These are phyloP conservation scores for Athene cunicularia DNA, from an alignment of 2,113 vertebrate species.

Conservation along the genomic window DNA sequence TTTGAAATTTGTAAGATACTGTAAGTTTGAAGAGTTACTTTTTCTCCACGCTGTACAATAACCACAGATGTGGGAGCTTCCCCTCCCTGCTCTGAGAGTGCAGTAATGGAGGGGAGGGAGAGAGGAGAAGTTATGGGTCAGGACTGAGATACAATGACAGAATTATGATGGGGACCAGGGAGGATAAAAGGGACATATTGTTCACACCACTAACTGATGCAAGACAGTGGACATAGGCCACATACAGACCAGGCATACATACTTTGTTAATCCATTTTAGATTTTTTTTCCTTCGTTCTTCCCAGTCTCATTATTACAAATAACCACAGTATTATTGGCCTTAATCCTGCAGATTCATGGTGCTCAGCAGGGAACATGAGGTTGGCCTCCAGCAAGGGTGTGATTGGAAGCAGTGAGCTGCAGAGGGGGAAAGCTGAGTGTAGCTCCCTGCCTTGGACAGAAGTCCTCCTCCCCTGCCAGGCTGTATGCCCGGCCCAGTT, in stretches of 20 bases:
- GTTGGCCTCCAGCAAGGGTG: conserved; percentile 28
- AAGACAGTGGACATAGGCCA: neutral
- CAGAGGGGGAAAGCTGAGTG: neutral
- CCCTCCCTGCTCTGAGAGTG: neutral
- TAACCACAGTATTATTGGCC: conserved; percentile 40
- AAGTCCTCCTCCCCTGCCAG: neutral
- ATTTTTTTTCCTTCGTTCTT: neutral
- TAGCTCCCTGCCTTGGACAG: neutral
- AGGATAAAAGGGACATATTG: neutral
- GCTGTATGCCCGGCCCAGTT: neutral
- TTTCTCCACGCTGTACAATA: neutral
- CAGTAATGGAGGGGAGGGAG: neutral
- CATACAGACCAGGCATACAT: neutral
- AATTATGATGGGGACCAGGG: neutral
- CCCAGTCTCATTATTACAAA: conserved; percentile 31
- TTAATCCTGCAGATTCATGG: conserved; percentile 46
- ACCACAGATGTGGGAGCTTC: neutral
- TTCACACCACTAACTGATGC: conserved; percentile 30
- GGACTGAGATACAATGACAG: conserved; percentile 14
- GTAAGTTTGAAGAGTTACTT: neutral
- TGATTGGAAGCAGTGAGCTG: conserved; percentile 36
- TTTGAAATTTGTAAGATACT: neutral
- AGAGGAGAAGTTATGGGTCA: neutral
- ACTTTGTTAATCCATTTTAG: conserved; percentile 27
- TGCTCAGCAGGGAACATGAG: neutral